These are phyloP conservation scores for Neoarius graeffei DNA, from an alignment of 2,113 vertebrate genomes.

Conservation along the genomic window DNA sequence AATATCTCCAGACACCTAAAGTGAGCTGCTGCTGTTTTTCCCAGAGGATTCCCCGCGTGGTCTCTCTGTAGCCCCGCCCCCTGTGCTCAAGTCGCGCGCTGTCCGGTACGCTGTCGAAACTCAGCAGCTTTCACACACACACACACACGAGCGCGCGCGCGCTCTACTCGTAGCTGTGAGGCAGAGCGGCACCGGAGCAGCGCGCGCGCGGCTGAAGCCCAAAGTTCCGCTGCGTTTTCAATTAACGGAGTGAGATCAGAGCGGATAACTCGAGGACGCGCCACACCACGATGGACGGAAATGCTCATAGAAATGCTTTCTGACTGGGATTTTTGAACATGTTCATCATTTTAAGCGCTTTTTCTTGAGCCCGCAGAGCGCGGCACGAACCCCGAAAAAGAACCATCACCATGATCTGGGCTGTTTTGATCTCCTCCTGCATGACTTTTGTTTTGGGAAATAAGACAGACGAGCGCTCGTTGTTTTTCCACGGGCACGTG, in stretches of 20 bases:
- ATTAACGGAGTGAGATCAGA: background rate
- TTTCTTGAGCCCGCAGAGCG: conserved; percentile 48
- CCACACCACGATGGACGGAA: background rate
- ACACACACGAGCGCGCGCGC: conserved; percentile 54
- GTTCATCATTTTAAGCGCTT: conserved; percentile 10
- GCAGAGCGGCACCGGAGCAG: conserved; percentile 59
- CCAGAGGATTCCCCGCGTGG: conserved; percentile 58
- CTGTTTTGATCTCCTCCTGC: conserved; percentile 64
- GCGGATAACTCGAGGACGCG: conserved; percentile 19
- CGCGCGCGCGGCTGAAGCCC: conserved; percentile 48
- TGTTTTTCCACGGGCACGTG: conserved; percentile 81
- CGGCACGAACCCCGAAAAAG: conserved; percentile 45
- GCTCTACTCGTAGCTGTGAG: conserved; percentile 56
- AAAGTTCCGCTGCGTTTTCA: conserved; percentile 61
- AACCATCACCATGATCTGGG: conserved; percentile 69
- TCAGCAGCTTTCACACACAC: conserved; percentile 42
- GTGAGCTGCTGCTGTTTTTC: conserved; percentile 24
- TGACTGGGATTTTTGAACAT: conserved; percentile 16
- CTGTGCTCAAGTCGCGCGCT: conserved; percentile 65
- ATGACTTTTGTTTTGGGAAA: conserved; percentile 64
- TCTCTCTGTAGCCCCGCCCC: conserved; percentile 63
- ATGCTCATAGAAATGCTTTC: background rate
- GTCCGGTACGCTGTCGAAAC: conserved; percentile 68
- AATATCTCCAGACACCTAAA: no score
- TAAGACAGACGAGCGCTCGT: conserved; percentile 67